Base-by-base conservation (phyloP, 2,113 vertebrate genomes). In the Acanthisitta chloris region DNA sequence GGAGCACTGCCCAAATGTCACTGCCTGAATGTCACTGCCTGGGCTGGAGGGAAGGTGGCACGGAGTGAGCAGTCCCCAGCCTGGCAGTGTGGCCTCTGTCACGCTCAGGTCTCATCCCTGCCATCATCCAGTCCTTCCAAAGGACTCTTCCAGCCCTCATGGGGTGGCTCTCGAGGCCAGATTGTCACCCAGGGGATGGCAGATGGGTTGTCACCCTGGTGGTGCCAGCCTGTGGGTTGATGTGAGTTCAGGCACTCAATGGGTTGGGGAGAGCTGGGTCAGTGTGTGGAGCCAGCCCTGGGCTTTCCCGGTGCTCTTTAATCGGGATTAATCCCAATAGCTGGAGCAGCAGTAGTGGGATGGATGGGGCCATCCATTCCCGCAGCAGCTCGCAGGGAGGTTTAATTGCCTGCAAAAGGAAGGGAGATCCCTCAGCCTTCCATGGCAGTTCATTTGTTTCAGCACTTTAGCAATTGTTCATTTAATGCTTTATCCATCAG, bases 161-260 rank as follows among this genome's bases (percentile, higher is more conserved):
- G 0, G 36, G 14, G 26, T 2, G 23, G 43, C 26, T 83, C 21
- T 6, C 5, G 40, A 6, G 23, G 33, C 20, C 1, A 0, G 15
- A 4, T 29, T 33, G 65, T 86, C 71, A 17, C 71, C 49, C 17
- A 0, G 34, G 24, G 20, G 21, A 14, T 1, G 17, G 51, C 61
- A 33, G 73, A 11, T 17, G 74, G 5, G 14, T 8, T 45, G 17
- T 55, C 49, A 1, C 40, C 45, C 21, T 51, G 19, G 7, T 5
- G 0, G n/a, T 55, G 17, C 36, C 48, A 11, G 20, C 12, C 16
- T 0, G 0, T 4, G 48, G 25, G 77, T 54, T 46, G 89, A 14
- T 3, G 4, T 1, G 71, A 66, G 66, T 31, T 57, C 40, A 11
- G 6, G 6, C 5, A 0, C 20, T 9, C 12, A 1, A 0, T 3